A percentile compares a stretch with the other conserved stretches of the same genome.
Conservation (phyloP, 1,140 invertebrate genomes). For the Zaprionus gabonicus region DNA sequence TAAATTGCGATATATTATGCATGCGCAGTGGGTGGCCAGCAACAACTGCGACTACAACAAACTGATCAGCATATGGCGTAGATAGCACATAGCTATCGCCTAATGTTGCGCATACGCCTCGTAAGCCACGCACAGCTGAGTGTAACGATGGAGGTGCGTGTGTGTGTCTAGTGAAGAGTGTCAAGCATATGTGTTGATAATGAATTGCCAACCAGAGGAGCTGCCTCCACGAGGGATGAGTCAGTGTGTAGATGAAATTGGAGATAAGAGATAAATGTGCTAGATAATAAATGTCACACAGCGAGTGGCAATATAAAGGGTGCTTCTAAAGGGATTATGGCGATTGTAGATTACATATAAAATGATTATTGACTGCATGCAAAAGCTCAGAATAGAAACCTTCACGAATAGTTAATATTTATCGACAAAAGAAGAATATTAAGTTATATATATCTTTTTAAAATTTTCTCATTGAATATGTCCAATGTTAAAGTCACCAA, state of each 20-base stretch:
- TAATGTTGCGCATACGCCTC: slow-evolving; percentile 47
- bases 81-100: background rate
- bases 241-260: background rate
- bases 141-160: slow-evolving; percentile 38
- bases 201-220: slow-evolving; percentile 42
- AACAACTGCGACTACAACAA: slow-evolving; percentile 25
- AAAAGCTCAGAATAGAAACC: background rate
- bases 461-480: background rate
- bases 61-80: slow-evolving; percentile 70
- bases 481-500: no score
- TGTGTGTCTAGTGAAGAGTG: slow-evolving; percentile 32
- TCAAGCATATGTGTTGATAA: slow-evolving; percentile 57
- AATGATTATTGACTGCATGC: background rate
- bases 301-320: background rate
- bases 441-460: no score
- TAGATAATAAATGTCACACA: slow-evolving; percentile 4
- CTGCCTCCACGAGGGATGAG: background rate
- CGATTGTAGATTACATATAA: no score
- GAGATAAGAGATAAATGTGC: slow-evolving; percentile 5
- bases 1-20: slow-evolving; percentile 44
- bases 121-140: slow-evolving; percentile 41
- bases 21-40: slow-evolving; percentile 26
- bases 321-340: background rate
- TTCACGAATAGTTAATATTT: no score
- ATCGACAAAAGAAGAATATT: no score